Evolutionary conservation across 1,140 invertebrate genomes (phyloP), one percentile per base, ranked within the genome.

Genomic region (Pseudomyrmex cubaensis): DNA sequence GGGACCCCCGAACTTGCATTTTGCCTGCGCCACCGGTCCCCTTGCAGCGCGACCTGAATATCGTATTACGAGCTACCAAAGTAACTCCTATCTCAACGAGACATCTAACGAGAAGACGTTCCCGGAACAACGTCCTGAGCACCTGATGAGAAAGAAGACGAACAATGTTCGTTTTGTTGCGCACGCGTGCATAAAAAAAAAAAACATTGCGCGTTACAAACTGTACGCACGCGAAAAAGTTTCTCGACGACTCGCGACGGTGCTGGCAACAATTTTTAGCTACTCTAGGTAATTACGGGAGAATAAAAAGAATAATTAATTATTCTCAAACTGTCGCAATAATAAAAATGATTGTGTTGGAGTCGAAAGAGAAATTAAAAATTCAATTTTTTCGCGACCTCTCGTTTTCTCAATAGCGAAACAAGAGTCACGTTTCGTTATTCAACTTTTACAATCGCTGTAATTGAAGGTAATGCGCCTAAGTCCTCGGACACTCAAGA

Each of bases 11-110:
- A 89, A 84, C 88, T 91, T 91, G 88, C 86, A 90, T 91, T 91
- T 92, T 77, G 69, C 85, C 59, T 84, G 69, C 44, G 48, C 72
- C 62, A 84, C 73, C 84, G 82, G 74, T 44, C 78, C 85, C 69
- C 66, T 35, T 35, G 84, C 86, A 78, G 75, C 57, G 73, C 35
- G 83, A 67, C 89, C 88, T 86, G 86, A 89, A 84, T 92, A 92
- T 92, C 91, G 70, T 80, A 80, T 92, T 92, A 85, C 90, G 74
- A 63, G 22, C 59, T 61, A 88, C 64, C 74, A 70, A 86, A 87
- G 89, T 91, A 90, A 92, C 88, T 91, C 76, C 76, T 92, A 91
- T 92, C 90, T 92, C 80, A 88, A 89, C 86, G 90, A 91, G 90
- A 92, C 90, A 92, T 92, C 91, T 90, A 92, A 84, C 82, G 82